Base-by-base conservation (phyloP, 2,888 invertebrate genomes). In the Doris montereyensis region DNA sequence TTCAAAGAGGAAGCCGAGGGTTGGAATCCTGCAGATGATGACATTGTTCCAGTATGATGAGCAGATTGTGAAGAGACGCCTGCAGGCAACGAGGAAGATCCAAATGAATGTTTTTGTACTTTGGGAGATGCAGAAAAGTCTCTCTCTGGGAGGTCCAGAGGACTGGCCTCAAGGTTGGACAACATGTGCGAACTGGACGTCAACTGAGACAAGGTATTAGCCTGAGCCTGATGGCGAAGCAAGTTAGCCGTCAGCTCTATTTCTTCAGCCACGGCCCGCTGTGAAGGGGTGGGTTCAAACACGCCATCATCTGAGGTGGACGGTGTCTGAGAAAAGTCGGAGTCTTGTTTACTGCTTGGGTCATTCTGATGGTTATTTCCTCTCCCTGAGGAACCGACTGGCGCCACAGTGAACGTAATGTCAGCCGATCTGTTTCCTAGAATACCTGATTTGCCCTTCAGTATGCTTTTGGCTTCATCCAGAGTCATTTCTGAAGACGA, bases 401-500 rank as follows among this genome's bases (percentile, higher is more conserved):
- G 30, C 13, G 74, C 75, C 28, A 60, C 60, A 1, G 62, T 34
- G 1, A 41, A 35, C 0, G 68, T 30, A 17, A 34, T 30, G 8
- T 72, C 77, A 21, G 76, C 78, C 10, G 60, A 3, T 30, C 77
- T 77, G 57, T 30, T 75, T 26, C 72, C 72, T 24, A 88, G 80
- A 60, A 87, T 85, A 28, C 87, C 87, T 8, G 89, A 89, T 74
- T 87, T 87, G 26, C 89, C 89, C 57, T 86, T 79, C 5, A 89
- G 84, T 73, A 89, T 88, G 75, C 85, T 85, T 76, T 88, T 89
- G 8, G 89, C 88, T 77, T 88, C 87, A 76, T 87, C 86, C 17
- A 88, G 77, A 4, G 86, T 87, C 75, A 88, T 74, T 68, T 87
- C 88, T 30, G 86, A 82, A 4, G 85, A 81, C 2, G 84, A 75